phyloP scores from a whole-genome alignment of 2,888 invertebrate genomes.

The Sinotaia quadrata region DNA sequence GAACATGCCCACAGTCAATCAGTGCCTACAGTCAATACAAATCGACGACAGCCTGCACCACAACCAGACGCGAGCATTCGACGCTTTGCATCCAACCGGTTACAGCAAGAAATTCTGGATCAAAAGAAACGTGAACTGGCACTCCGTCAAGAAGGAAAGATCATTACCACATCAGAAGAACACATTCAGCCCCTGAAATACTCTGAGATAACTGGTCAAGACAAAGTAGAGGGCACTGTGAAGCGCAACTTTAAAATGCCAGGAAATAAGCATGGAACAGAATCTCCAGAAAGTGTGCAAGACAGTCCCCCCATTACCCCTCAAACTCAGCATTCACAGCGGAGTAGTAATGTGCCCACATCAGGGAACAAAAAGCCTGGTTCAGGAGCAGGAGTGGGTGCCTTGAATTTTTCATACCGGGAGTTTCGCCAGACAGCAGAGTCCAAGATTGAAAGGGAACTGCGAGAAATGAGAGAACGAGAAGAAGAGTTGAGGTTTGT shows the following conservation, averaged over 20 bases:
- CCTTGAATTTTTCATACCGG: conserved; percentile 73
- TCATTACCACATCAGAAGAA: conserved; percentile 76
- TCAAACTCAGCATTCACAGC: not conserved
- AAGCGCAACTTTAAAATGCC: conserved; percentile 59
- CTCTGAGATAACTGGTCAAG: conserved; percentile 51
- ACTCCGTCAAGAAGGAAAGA: conserved; percentile 79
- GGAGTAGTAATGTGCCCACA: not conserved
- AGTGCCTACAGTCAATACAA: not conserved
- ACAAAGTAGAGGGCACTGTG: conserved; percentile 38
- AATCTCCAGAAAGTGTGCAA: conserved; percentile 12
- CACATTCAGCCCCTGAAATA: conserved; percentile 73
- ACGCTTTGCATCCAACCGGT: conserved; percentile 77
- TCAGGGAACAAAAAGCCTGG: conserved; percentile 9
- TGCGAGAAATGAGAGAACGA: conserved; percentile 86
- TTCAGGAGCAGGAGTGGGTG: conserved; percentile 14
- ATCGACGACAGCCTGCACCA: not conserved
- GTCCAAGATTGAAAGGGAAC: conserved; percentile 88
- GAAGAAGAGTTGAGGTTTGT: conserved; percentile 83
- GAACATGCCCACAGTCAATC: conserved; percentile 31
- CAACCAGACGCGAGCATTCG: conserved; percentile 53
- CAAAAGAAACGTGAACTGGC: conserved; percentile 88
- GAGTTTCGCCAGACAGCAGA: conserved; percentile 89
- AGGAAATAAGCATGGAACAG: conserved; percentile 20
- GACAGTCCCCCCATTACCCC: conserved; percentile 11
- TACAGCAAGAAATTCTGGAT: conserved; percentile 91